These are phyloP conservation scores for Paguma larvata DNA, from an alignment of 2,797 vertebrate genomes.

Conservation along the genomic window DNA sequence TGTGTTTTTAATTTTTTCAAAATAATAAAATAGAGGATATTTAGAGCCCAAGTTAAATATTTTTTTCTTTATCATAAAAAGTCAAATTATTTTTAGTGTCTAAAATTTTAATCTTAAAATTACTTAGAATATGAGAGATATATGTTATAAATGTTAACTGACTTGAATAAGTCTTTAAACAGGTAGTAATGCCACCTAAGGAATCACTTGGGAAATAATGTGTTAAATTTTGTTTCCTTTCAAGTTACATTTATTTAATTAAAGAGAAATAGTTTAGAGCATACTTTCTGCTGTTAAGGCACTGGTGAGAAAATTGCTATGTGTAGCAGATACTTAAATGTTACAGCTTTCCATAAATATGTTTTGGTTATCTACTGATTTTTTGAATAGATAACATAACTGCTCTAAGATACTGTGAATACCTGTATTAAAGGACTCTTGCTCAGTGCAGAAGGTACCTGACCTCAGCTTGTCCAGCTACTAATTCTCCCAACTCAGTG, in stretches of 20 bases:
- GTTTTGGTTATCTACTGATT: background rate
- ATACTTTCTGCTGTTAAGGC: background rate
- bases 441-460: background rate
- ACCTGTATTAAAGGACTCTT: background rate
- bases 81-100: background rate
- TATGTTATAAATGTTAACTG: background rate
- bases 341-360: background rate
- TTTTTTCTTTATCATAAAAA: background rate
- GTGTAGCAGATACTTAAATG: background rate
- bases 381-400: constrained; percentile 9
- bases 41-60: background rate
- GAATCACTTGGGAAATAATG: background rate
- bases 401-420: accelerated
- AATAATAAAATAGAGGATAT: background rate
- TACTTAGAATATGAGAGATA: background rate
- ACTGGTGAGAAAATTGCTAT: background rate
- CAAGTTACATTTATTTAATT: background rate
- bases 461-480: background rate
- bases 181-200: background rate
- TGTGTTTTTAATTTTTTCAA: background rate
- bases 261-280: background rate
- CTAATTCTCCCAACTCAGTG: background rate
- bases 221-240: constrained; percentile 36
- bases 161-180: background rate
- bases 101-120: background rate